Evolutionary conservation across 2,113 vertebrate genomes (phyloP).

Genomic region (Diphyllodes magnificus): DNA sequence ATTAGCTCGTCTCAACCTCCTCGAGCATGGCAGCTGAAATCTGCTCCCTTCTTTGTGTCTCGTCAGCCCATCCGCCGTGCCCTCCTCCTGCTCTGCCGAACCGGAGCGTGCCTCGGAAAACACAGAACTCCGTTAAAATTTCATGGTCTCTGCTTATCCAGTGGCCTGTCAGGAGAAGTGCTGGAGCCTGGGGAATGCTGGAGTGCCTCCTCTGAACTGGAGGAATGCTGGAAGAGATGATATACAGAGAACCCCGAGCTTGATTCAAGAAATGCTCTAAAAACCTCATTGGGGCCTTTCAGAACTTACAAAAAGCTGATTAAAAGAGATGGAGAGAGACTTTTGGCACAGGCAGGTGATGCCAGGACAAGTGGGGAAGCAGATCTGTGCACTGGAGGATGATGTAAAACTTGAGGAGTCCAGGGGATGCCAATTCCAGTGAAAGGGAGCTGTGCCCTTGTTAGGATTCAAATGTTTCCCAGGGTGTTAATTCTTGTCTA

Average conservation of each 20-base stretch:
- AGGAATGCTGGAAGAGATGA: not conserved
- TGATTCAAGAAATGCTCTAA: not conserved
- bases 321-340: not conserved
- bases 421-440: not conserved
- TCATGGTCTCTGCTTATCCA: not conserved
- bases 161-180: not conserved
- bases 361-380: not conserved
- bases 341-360: not conserved
- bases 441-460: not conserved
- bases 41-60: slow-evolving; percentile 51
- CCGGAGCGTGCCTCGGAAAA: not conserved
- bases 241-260: fast-evolving
- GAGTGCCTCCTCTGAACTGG: not conserved
- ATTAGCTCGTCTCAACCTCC: slow-evolving; percentile 27
- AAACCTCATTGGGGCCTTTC: not conserved
- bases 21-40: slow-evolving; percentile 33
- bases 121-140: not conserved
- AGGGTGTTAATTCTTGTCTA: slow-evolving; percentile 1
- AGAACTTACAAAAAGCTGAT: not conserved
- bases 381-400: not conserved
- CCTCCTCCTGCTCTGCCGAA: not conserved
- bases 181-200: not conserved
- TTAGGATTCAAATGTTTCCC: not conserved
- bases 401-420: not conserved
- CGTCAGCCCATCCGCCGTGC: not conserved